Conservation (phyloP, 2,888 invertebrate genomes). For the Tupiocoris notatus region DNA sequence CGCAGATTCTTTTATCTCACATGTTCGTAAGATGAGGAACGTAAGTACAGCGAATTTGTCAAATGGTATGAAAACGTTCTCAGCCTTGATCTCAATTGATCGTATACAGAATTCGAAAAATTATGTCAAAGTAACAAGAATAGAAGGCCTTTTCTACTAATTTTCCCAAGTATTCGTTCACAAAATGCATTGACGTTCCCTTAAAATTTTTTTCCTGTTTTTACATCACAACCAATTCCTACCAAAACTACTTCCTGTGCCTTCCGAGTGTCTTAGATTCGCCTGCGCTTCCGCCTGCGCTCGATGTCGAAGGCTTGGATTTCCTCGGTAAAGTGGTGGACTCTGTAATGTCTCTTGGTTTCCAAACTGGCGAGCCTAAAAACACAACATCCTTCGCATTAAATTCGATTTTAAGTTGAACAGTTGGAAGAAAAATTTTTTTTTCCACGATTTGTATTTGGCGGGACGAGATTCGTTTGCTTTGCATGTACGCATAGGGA, state of each 20-base stretch:
- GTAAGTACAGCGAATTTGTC: no score
- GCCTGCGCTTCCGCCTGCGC: conserved; percentile 37
- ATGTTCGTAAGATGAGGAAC: no score
- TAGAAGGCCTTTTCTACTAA: neutral
- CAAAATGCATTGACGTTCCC: neutral
- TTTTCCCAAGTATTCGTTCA: neutral
- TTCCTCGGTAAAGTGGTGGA: conserved; percentile 65
- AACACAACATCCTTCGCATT: conserved; percentile 44
- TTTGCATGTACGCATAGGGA: no score
- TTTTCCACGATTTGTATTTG: conserved; percentile 5
- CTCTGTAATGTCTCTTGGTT: conserved; percentile 81
- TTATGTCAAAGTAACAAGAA: neutral
- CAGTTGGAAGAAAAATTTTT: neutral
- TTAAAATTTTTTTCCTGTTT: conserved; percentile 5
- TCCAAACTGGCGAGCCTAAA: conserved; percentile 97
- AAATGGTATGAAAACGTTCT: neutral
- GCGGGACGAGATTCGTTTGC: no score
- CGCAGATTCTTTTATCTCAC: no score
- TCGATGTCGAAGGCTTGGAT: conserved; percentile 53
- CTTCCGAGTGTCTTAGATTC: conserved; percentile 45
- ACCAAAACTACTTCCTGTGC: conserved; percentile 38
- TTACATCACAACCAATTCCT: neutral
- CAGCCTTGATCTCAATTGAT: neutral
- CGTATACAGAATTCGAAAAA: neutral
- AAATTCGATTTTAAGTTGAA: conserved; percentile 20